These are phyloP conservation scores for Helicolenus hilgendorfi DNA, from an alignment of 2,797 vertebrate species.

Conservation along the genomic window DNA sequence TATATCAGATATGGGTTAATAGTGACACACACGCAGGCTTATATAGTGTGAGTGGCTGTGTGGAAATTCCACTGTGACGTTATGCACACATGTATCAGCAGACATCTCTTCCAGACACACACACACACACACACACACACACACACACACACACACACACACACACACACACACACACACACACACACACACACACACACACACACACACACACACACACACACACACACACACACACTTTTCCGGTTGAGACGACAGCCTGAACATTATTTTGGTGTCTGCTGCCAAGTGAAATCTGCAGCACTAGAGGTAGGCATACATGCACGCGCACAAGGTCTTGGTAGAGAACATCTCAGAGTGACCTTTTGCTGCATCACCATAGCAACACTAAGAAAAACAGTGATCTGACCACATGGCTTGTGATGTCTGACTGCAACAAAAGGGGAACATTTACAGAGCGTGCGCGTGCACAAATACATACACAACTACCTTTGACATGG, in stretches of 20 bases:
- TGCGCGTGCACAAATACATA: conserved; percentile 13
- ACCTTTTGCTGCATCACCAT: conserved; percentile 75
- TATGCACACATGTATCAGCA: conserved; percentile 28
- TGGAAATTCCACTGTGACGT: conserved; percentile 31
- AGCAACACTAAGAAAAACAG: conserved; percentile 76
- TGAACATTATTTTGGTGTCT: conserved; percentile 49
- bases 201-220: neutral
- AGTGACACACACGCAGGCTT: conserved; percentile 55
- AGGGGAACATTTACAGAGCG: conserved; percentile 31
- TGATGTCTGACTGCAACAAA: conserved; percentile 54
- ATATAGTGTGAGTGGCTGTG: conserved; percentile 9
- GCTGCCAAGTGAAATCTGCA: conserved; percentile 64
- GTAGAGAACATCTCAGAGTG: conserved; percentile 48
- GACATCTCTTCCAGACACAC: conserved; percentile 7
- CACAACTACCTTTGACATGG: conserved; percentile 33
- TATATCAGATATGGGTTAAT: conserved; percentile 66
- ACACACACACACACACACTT: neutral
- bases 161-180: neutral
- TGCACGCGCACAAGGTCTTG: conserved; percentile 54
- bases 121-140: neutral
- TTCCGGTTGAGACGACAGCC: conserved; percentile 1
- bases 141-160: neutral
- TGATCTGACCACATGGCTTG: conserved; percentile 56
- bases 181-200: neutral
- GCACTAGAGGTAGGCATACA: conserved; percentile 37